These are phyloP conservation scores for Rhinopithecus roxellana DNA, from an alignment of 2,113 vertebrate species.

Conservation along the genomic window DNA sequence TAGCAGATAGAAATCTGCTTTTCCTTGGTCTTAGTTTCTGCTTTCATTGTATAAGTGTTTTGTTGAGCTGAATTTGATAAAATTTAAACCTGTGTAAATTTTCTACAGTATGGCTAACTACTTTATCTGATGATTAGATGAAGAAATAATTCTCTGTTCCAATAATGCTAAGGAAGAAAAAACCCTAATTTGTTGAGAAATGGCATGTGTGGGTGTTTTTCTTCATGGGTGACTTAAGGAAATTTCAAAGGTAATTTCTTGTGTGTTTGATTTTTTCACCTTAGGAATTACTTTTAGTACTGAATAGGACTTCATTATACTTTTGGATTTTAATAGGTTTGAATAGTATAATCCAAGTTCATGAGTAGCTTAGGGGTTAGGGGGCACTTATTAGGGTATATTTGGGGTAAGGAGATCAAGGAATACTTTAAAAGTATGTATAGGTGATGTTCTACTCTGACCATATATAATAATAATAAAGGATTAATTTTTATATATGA, in stretches of 20 bases:
- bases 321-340: neutral
- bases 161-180: neutral
- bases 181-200: neutral
- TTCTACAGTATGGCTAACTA: neutral
- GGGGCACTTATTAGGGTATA: neutral
- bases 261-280: neutral
- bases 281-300: constrained; percentile 15
- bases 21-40: neutral
- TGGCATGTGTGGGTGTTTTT: neutral
- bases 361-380: neutral
- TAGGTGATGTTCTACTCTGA: neutral
- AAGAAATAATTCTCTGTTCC: constrained; percentile 20
- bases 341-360: neutral
- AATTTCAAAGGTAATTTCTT: neutral
- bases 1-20: neutral
- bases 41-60: neutral
- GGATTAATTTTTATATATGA: neutral
- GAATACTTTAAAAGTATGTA: neutral
- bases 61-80: neutral
- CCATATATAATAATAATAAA: neutral
- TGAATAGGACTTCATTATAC: constrained; percentile 22
- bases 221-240: neutral
- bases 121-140: neutral
- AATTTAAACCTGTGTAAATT: constrained; percentile 30
- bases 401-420: neutral